Evolutionary conservation across 2,797 vertebrate genomes (phyloP), one percentile per base, ranked within the genome.

Genomic region (Falco rusticolus): DNA sequence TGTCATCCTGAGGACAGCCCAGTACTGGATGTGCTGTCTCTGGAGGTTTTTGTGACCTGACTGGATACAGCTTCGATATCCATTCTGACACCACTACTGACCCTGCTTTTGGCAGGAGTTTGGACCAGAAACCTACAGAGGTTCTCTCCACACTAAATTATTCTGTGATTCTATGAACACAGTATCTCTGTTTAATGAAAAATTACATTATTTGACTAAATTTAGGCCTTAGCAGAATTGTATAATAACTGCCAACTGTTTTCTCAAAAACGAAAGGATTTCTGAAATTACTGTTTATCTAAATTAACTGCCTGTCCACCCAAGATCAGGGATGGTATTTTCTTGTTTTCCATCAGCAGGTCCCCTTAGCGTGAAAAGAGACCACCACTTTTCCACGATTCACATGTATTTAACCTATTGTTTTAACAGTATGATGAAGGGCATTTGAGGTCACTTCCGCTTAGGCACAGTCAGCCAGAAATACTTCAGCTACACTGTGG

Each of bases 261-360:
- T 47, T 66, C 39, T 57, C 71, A 51, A 56, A 63, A 57, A 66
- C 12, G 37, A 37, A 37, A 37, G 37, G 37, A 37, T 37, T 37
- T 37, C 37, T 37, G 10, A 37, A 37, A 37, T 37, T 37, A 37
- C 37, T 37, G 10, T 37, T 37, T 37, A 37, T 37, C 37, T 37
- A 37, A 37, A 33, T 81, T 81, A 84, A 12, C n/a, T 1, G 6
- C 25, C n/a, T 61, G 29, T 61, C 15, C 21, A 68, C 15, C 24
- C 69, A 78, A 48, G 18, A 60, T n/a, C 25, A 45, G 13, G 21
- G 13, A 75, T 43, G 4, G 54, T 5, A 68, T 1, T 7, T 6
- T 60, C 45, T 26, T 53, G 29, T 41, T 72, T 48, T 60, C 37
- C 18, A 39, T 28, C 56, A 29, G 9, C 0, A 0, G 18, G 3